Evolutionary conservation across 2,113 vertebrate genomes (phyloP).

Genomic region (Cettia cetti): DNA sequence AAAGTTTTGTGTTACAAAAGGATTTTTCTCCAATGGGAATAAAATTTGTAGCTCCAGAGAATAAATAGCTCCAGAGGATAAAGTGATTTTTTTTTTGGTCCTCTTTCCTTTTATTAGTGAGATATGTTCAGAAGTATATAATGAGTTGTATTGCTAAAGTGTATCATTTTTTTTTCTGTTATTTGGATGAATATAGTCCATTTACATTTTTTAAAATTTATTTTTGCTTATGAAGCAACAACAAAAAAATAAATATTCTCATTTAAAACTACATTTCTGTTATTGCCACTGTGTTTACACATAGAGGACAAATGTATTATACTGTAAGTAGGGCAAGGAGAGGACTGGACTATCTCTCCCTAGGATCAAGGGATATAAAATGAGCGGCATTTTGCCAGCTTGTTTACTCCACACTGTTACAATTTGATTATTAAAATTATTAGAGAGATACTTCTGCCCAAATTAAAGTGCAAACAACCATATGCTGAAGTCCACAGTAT

Average conservation of each 20-base stretch:
- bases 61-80: not conserved
- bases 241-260: not conserved
- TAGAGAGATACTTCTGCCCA: not conserved
- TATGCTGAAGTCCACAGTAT: not conserved
- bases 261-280: rapidly evolving
- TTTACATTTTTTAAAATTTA: not conserved
- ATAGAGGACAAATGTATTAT: not conserved
- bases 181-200: not conserved
- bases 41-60: not conserved
- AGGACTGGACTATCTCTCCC: not conserved
- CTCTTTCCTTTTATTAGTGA: not conserved
- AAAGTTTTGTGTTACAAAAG: not conserved
- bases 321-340: not conserved
- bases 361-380: not conserved
- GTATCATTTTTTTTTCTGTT: not conserved
- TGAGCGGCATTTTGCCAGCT: not conserved
- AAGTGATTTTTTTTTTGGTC: not conserved
- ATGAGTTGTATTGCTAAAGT: not conserved
- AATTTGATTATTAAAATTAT: not conserved
- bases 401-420: not conserved
- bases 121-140: not conserved
- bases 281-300: not conserved
- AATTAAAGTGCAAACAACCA: not conserved
- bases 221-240: not conserved
- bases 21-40: not conserved